Conservation (phyloP, 2,888 invertebrate species). For the Pachydiplax longipennis region DNA sequence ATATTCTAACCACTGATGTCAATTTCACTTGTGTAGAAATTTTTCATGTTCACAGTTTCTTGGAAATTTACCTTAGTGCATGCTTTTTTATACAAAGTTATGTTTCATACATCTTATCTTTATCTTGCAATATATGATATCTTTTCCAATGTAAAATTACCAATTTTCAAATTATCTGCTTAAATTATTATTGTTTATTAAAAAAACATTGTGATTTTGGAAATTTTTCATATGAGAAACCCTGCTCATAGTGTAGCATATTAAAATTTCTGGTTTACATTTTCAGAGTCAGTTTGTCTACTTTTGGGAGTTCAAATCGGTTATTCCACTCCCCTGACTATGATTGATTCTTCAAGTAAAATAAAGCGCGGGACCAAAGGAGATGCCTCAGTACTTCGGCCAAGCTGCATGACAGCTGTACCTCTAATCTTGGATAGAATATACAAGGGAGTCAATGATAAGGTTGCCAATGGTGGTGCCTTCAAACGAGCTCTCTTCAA, state of each 20-base stretch:
- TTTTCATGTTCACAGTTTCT: too few relatives aligned
- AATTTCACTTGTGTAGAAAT: too few relatives aligned
- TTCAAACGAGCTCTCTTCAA: slow-evolving; percentile 87
- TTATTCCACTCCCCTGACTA: slow-evolving; percentile 94
- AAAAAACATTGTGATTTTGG: too few relatives aligned
- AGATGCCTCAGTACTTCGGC: slow-evolving; percentile 88
- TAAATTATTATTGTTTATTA: too few relatives aligned
- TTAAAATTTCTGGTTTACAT: neutral
- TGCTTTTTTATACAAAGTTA: too few relatives aligned
- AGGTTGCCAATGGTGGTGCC: slow-evolving; percentile 82
- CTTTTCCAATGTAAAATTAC: neutral
- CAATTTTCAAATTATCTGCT: neutral
- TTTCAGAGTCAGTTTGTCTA: slow-evolving; percentile 71
- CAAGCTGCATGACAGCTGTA: slow-evolving; percentile 95
- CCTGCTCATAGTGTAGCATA: too few relatives aligned
- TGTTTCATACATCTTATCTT: too few relatives aligned
- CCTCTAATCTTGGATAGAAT: slow-evolving; percentile 98
- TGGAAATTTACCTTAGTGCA: too few relatives aligned
- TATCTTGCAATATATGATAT: too few relatives aligned
- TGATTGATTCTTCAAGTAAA: slow-evolving; percentile 92
- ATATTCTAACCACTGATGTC: too few relatives aligned
- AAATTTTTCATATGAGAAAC: neutral
- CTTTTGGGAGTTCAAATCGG: slow-evolving; percentile 91
- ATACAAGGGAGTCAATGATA: slow-evolving; percentile 95
- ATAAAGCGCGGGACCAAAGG: slow-evolving; percentile 95